These are phyloP conservation scores for Babyrousa celebensis DNA, from an alignment of 2,797 vertebrate genomes.

Conservation along the genomic window DNA sequence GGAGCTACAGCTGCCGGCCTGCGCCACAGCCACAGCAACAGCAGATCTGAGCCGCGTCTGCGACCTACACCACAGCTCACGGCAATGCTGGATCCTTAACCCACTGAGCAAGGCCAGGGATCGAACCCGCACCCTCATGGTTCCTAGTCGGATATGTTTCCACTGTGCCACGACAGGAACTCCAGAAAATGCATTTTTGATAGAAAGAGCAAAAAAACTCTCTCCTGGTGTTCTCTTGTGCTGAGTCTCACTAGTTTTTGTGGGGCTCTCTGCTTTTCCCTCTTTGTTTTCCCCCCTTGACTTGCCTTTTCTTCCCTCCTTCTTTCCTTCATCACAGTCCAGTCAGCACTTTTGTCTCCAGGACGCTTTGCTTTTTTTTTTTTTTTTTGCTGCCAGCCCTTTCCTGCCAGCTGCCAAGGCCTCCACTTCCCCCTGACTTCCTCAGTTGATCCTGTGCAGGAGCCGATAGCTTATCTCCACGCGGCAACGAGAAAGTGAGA, in stretches of 20 bases:
- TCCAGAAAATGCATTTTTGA: background rate
- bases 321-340: background rate
- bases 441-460: slow-evolving; percentile 75
- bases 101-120: too few species aligned
- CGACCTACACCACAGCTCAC: too few species aligned
- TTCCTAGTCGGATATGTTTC: too few species aligned
- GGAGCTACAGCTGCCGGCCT: too few species aligned
- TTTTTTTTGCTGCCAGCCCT: slow-evolving; percentile 42
- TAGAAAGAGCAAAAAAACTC: background rate
- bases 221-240: background rate
- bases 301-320: background rate
- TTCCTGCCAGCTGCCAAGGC: slow-evolving; percentile 64
- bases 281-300: background rate
- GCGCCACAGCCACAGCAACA: too few species aligned
- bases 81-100: too few species aligned
- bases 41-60: too few species aligned
- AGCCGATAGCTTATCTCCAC: slow-evolving; percentile 77
- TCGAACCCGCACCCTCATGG: too few species aligned
- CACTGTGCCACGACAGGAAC: too few species aligned
- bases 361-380: slow-evolving; percentile 14
- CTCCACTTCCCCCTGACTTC: slow-evolving; percentile 63
- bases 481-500: slow-evolving; percentile 72
- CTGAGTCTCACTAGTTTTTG: background rate
- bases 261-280: background rate
- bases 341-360: slow-evolving; percentile 76